Base-by-base conservation (phyloP, 2,797 vertebrate species). In the Dendrocincla fuliginosa region DNA sequence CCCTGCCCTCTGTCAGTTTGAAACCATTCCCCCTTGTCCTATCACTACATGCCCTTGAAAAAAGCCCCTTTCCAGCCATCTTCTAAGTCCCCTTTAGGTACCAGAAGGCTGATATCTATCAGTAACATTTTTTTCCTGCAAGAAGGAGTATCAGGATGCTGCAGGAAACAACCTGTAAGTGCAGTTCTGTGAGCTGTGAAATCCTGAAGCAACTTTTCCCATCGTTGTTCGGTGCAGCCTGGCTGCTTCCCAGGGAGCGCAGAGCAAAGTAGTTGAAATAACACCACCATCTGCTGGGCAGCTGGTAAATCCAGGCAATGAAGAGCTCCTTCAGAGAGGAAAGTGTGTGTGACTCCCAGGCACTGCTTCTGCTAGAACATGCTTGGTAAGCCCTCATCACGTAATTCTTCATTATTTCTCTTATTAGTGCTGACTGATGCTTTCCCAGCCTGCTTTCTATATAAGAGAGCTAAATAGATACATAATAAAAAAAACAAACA, bases 251-350 rank as follows among this genome's bases (percentile, higher is more conserved):
- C 63, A 15, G 56, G 52, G 42, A 74, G 65, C 4, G 3, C 69
- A n/a, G 44, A 74, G 74, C 32, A 50, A 23, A 77, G 97, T 93
- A 93, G 79, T 94, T 98, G 97, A 98, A 97, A 98, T 97, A 96
- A 98, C 76, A 98, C 97, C 97, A 97, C 98, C 98, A 98, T 98
- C 98, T 98, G 96, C 98, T 97, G 98, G 97, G 84, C 96, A 97
- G 75, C 87, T 27, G 10, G 35, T 23, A 75, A 84, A 60, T 60
- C 89, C 41, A 78, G 85, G 49, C 3, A 92, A 42, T 6, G 4
- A 15, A 46, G 74, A 89, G 32, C 44, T 19, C 5, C 3, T 35
- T 10, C 6, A 2, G 57, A 53, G 57, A 23, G 0, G 2, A 16
- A 20, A 24, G 15, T 0, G 1, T 22, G 35, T 30, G 49, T 13